These are phyloP conservation scores for Pachyrhynchus sulphureomaculatus DNA, from an alignment of 1,140 invertebrate genomes.

Conservation along the genomic window DNA sequence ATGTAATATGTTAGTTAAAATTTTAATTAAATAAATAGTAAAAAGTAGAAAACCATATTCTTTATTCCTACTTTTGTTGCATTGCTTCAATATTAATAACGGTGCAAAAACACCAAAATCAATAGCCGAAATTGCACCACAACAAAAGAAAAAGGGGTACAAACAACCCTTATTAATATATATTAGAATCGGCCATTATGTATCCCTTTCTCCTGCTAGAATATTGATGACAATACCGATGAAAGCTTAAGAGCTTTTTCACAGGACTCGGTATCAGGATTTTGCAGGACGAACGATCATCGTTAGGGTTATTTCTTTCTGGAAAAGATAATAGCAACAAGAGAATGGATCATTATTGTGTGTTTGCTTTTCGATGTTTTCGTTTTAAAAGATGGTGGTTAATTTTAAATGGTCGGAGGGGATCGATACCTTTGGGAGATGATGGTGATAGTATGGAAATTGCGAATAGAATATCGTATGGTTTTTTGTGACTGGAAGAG, in stretches of 20 bases:
- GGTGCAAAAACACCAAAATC: no score
- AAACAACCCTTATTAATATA: conserved; percentile 31
- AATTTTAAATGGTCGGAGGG: conserved; percentile 15
- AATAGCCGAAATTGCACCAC: neutral
- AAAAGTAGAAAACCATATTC: no score
- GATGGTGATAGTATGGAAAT: no score
- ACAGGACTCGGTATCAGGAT: conserved; percentile 32
- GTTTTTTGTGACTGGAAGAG: no score
- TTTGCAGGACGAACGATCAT: conserved; percentile 29
- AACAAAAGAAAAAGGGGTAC: conserved; percentile 25
- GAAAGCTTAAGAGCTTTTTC: conserved; percentile 34
- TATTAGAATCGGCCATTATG: conserved; percentile 23
- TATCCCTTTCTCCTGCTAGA: conserved; percentile 26
- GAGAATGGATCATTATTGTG: conserved; percentile 34
- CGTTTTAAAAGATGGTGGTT: conserved; percentile 30
- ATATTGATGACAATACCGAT: conserved; percentile 32
- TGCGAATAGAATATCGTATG: no score
- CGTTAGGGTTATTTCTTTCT: conserved; percentile 34
- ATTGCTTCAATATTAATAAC: no score
- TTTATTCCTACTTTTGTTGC: no score
- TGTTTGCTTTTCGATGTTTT: conserved; percentile 34
- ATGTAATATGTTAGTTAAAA: no score
- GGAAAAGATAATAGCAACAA: conserved; percentile 28
- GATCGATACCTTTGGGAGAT: neutral
- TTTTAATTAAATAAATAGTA: no score